Conservation (phyloP, 2,113 vertebrate species). For the Herpailurus yagouaroundi region DNA sequence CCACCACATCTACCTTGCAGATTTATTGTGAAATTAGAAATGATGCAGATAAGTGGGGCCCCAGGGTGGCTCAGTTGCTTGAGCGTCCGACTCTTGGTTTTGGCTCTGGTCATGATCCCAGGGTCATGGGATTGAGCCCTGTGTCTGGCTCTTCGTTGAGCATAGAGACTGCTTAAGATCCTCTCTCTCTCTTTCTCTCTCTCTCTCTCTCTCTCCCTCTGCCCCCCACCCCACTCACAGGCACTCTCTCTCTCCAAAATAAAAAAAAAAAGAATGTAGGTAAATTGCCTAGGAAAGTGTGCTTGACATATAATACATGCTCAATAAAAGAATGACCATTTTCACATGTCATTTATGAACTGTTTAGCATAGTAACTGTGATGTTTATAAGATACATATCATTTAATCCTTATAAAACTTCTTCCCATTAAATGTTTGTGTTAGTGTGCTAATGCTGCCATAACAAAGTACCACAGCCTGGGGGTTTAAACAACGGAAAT, state of each 20-base stretch:
- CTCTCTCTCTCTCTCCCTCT: too few species aligned
- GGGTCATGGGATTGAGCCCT: too few species aligned
- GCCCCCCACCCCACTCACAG: too few species aligned
- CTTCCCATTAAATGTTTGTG: background rate
- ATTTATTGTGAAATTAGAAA: slow-evolving; percentile 32
- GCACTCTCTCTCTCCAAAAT: too few species aligned
- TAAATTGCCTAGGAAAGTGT: background rate
- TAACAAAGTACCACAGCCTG: background rate
- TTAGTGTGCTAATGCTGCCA: background rate
- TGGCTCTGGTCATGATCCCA: too few species aligned
- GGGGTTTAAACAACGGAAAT: slow-evolving; percentile 18
- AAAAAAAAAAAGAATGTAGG: background rate
- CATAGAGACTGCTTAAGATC: too few species aligned
- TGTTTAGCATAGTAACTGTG: background rate
- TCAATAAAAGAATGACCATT: background rate
- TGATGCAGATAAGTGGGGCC: background rate
- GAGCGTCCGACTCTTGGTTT: too few species aligned
- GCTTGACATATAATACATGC: background rate
- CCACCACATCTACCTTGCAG: background rate
- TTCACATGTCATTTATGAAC: background rate
- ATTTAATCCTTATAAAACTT: background rate
- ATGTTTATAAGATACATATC: background rate
- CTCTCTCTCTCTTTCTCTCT: too few species aligned
- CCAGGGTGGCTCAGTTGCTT: too few species aligned
- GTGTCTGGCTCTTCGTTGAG: too few species aligned